phyloP scores from a whole-genome alignment of 2,888 invertebrate genomes.

The Platycnemis pennipes region DNA sequence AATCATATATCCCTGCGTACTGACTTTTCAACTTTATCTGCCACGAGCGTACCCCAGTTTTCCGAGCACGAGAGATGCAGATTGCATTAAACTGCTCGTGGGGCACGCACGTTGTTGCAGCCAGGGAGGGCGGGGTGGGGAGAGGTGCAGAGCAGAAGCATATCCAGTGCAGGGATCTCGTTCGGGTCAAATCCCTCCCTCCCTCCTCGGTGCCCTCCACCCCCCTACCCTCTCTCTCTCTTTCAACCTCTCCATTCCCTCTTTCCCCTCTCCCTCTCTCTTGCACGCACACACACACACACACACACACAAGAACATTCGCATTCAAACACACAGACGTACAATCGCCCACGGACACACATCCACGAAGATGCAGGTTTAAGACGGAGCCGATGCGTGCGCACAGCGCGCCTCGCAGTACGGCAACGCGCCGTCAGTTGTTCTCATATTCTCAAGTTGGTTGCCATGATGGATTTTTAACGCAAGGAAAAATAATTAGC shows the following conservation, averaged over 20 bases:
- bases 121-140: neutral
- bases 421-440: conserved; percentile 40
- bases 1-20: too few species aligned
- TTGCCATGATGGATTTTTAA: neutral
- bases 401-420: conserved; percentile 28
- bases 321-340: neutral
- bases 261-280: conserved; percentile 71
- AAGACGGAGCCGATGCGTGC: neutral
- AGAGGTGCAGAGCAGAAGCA: neutral
- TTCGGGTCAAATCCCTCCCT: conserved; percentile 50
- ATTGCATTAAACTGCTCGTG: neutral
- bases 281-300: conserved; percentile 72
- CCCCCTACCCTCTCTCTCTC: too few species aligned
- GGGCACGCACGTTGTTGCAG: conserved; percentile 22
- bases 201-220: conserved; percentile 70
- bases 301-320: conserved; percentile 29
- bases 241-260: conserved; percentile 70
- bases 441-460: neutral
- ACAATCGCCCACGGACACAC: neutral
- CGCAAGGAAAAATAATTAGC: neutral
- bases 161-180: conserved; percentile 11
- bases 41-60: neutral
- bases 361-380: neutral
- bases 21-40: neutral
- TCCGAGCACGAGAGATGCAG: neutral